Evolutionary conservation across 1,140 invertebrate species (phyloP).

Genomic region (Orius laevigatus): DNA sequence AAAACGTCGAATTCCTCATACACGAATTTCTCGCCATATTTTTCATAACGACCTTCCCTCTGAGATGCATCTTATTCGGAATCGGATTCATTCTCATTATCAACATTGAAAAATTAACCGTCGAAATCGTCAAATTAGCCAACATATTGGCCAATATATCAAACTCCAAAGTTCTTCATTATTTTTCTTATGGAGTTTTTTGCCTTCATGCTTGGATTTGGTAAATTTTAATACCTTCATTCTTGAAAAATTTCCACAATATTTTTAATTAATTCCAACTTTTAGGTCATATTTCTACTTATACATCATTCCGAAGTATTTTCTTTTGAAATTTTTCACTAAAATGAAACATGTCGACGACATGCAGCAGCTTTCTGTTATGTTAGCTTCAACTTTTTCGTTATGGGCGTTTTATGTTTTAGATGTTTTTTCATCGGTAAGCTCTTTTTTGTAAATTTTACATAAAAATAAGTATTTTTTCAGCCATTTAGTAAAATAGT

Average conservation of each 20-base stretch:
- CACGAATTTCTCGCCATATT: conserved; percentile 10
- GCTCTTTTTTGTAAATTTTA: too few species aligned
- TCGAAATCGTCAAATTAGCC: conserved; percentile 1
- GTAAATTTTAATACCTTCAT: neutral
- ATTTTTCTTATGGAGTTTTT: conserved; percentile 1
- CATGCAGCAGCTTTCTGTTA: conserved; percentile 5
- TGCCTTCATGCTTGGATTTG: conserved; percentile 4
- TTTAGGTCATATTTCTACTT: too few species aligned
- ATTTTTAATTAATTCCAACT: too few species aligned
- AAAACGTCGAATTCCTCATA: conserved; percentile 9
- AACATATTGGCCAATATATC: conserved; percentile 3
- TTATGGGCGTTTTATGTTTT: neutral
- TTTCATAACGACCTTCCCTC: conserved; percentile 10
- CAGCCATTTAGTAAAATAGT: too few species aligned
- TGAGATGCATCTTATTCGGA: conserved; percentile 6
- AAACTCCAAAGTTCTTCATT: neutral
- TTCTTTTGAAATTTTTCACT: neutral
- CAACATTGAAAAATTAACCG: conserved; percentile 5
- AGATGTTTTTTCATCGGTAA: too few species aligned
- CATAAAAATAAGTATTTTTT: too few species aligned
- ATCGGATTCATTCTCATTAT: conserved; percentile 4
- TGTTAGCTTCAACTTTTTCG: neutral
- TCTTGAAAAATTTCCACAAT: too few species aligned
- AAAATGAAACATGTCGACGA: conserved; percentile 8
- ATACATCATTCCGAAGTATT: conserved; percentile 3